Percentiles rank a stretch among this genome's conserved stretches.
phyloP scores from a whole-genome alignment of 2,888 invertebrate genomes.

The Tipula helvola region DNA sequence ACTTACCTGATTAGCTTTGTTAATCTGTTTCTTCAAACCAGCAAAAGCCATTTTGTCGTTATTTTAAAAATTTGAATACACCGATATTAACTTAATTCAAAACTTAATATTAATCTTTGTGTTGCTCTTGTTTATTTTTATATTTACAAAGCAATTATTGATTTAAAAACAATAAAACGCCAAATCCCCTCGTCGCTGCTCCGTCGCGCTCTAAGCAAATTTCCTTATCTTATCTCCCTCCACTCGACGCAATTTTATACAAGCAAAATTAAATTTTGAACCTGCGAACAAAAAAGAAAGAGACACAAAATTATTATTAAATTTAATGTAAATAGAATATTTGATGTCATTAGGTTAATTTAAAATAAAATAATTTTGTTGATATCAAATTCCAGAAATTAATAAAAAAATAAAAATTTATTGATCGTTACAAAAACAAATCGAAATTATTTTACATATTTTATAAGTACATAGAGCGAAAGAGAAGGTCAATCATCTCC shows the following conservation, averaged over 20 bases:
- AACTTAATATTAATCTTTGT: background rate
- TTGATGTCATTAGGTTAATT: background rate
- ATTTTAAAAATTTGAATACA: background rate
- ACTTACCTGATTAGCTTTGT: constrained; percentile 97
- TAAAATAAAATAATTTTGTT: background rate
- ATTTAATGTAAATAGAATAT: background rate
- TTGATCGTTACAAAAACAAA: background rate
- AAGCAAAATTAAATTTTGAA: background rate
- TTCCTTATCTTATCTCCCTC: background rate
- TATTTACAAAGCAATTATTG: background rate
- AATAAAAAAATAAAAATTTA: background rate
- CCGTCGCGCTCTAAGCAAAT: background rate
- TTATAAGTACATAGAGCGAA: background rate
- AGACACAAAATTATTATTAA: background rate
- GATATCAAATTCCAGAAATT: background rate
- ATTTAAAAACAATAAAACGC: background rate
- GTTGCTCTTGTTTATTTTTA: background rate
- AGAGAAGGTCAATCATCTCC: background rate
- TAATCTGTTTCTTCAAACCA: constrained; percentile 97
- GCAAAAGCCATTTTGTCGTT: constrained; percentile 79
- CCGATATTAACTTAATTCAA: background rate
- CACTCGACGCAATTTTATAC: background rate
- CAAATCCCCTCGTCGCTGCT: background rate
- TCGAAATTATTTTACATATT: background rate
- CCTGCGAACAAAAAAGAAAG: background rate